Percentiles rank a stretch among this genome's conserved stretches.
Evolutionary conservation across 1,140 invertebrate species (phyloP).

Genomic region (Drosophila pandora): DNA sequence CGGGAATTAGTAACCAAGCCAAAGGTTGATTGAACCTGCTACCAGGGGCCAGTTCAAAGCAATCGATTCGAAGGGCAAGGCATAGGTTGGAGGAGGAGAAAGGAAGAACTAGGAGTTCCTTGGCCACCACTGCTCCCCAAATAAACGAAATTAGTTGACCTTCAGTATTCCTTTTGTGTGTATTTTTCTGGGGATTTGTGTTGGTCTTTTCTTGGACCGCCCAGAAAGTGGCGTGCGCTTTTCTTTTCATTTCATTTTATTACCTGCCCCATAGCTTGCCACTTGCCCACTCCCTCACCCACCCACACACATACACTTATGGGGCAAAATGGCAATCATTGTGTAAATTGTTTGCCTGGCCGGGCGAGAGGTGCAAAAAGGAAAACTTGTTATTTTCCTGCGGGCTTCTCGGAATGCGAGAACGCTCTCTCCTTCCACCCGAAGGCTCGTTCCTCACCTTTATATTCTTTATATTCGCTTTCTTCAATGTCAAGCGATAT

Average conservation of each 20-base stretch:
- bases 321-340: constrained; percentile 60
- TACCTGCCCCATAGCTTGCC: constrained; percentile 47
- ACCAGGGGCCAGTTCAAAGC: constrained; percentile 40
- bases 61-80: constrained; percentile 49
- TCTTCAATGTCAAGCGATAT: constrained; percentile 73
- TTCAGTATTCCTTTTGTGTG: constrained; percentile 48
- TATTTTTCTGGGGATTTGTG: constrained; percentile 47
- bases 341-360: constrained; percentile 66
- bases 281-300: constrained; percentile 30
- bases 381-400: constrained; percentile 53
- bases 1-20: constrained; percentile 27
- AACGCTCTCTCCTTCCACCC: constrained; percentile 7
- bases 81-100: neutral
- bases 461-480: neutral
- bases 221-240: constrained; percentile 62
- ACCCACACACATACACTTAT: constrained; percentile 1
- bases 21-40: constrained; percentile 74
- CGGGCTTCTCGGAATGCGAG: constrained; percentile 47
- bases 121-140: constrained; percentile 21
- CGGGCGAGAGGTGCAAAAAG: constrained; percentile 52
- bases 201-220: constrained; percentile 46
- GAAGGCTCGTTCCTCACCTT: constrained; percentile 8
- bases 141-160: constrained; percentile 76
- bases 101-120: neutral
- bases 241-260: constrained; percentile 68